A percentile compares a stretch with the other conserved stretches of the same genome.
Conservation (phyloP, 2,113 vertebrate genomes). For the Callopanchax toddi region DNA sequence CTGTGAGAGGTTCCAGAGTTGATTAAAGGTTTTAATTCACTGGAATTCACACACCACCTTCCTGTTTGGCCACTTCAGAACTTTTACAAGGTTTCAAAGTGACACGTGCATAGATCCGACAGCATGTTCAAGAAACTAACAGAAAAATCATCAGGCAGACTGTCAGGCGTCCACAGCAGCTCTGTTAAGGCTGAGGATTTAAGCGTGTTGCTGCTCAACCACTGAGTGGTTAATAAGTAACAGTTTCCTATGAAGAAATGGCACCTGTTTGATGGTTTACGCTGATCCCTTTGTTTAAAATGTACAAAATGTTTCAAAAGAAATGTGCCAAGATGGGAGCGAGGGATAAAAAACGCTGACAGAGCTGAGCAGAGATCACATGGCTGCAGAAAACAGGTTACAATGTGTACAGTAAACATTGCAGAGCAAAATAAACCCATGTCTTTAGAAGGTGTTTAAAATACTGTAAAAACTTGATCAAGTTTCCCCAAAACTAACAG, state of each 20-base stretch:
- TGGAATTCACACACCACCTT: slow-evolving; percentile 30
- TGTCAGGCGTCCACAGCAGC: slow-evolving; percentile 12
- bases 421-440: slow-evolving; percentile 18
- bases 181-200: slow-evolving; percentile 55
- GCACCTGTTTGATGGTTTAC: slow-evolving; percentile 5
- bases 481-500: slow-evolving; percentile 3
- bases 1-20: slow-evolving; percentile 12
- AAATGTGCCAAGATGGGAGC: slow-evolving; percentile 17
- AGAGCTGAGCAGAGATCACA: slow-evolving; percentile 5
- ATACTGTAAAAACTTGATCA: slow-evolving; percentile 52
- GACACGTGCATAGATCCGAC: slow-evolving; percentile 64
- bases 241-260: slow-evolving; percentile 7
- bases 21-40: background rate
- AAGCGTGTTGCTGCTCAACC: slow-evolving; percentile 24
- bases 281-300: slow-evolving; percentile 34
- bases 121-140: slow-evolving; percentile 29
- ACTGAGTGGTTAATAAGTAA: background rate
- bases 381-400: slow-evolving; percentile 29
- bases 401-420: background rate
- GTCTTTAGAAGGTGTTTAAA: slow-evolving; percentile 48
- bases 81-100: slow-evolving; percentile 55
- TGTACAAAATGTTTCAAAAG: slow-evolving; percentile 35
- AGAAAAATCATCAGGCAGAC: slow-evolving; percentile 1
- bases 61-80: slow-evolving; percentile 36
- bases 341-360: background rate